Evolutionary conservation across 1,140 invertebrate species (phyloP), one percentile per base, ranked within the genome.

Genomic region (Papilio glaucus): DNA sequence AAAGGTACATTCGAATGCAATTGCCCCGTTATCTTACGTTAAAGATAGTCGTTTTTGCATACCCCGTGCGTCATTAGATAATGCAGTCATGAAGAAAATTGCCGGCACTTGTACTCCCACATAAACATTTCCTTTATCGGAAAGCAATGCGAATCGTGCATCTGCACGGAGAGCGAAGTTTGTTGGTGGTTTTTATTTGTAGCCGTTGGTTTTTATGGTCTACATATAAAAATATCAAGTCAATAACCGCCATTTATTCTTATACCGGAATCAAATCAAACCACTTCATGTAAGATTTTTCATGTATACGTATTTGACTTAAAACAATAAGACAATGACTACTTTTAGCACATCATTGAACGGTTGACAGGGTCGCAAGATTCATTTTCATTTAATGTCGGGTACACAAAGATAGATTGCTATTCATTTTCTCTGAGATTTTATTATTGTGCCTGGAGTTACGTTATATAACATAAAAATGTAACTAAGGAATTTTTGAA

Each of bases 11-110:
- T 72, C 41, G 72, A 72, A 41, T 29, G 70, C 61, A 72, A 81
- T 73, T 78, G 77, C 57, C 73, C 76, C 69, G 49, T 71, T 77
- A 78, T 77, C 69, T 71, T 68, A 65, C 63, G 72, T 80, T 76
- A 75, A 78, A 82, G 79, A 75, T 79, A 45, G 76, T 72, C 38
- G 77, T 83, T 83, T 81, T 81, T 82, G 77, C 74, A 78, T 78
- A 74, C 67, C 61, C 69, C 68, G 74, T 65, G 75, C 72, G 76
- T 81, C 80, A 81, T 84, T 86, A 86, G 83, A 79, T 85, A 84
- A 86, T 82, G 78, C 78, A 82, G 79, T 72, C 76, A 80, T 85
- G 79, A 81, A 84, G 83, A 83, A 86, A 86, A 86, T 86, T 82
- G 74, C 77, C 72, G 72, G 67, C 73, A 77, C 75, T 80, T 82